Evolutionary conservation across 1,140 invertebrate genomes (phyloP).

Genomic region (Holcopasites calliopsidis): DNA sequence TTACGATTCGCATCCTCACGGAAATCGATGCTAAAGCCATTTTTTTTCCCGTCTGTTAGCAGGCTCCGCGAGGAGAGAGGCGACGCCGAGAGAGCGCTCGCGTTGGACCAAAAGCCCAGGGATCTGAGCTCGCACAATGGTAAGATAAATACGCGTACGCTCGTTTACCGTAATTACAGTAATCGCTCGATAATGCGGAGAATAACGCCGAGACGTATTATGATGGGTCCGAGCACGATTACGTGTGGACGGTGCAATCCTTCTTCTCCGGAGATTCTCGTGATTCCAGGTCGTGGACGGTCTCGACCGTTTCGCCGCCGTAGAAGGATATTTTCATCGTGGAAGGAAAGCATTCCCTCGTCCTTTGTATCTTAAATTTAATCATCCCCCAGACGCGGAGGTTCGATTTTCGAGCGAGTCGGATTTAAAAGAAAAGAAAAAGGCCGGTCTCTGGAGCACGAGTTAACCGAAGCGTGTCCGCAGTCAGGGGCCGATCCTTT

Average conservation of each 20-base stretch:
- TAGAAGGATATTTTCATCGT: too few species aligned
- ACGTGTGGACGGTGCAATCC: background rate
- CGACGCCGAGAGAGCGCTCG: conserved; percentile 87
- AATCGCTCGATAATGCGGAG: conserved; percentile 38
- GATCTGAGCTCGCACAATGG: conserved; percentile 92
- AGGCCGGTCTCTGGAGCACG: background rate
- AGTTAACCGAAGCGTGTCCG: conserved; percentile 22
- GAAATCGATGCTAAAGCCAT: conserved; percentile 62
- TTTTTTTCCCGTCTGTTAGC: conserved; percentile 79
- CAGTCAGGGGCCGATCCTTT: conserved; percentile 36
- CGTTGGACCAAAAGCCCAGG: conserved; percentile 88
- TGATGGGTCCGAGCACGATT: conserved; percentile 3
- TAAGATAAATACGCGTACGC: conserved; percentile 77
- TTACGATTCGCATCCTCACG: conserved; percentile 68
- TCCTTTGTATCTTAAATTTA: too few species aligned
- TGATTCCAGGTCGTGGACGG: background rate
- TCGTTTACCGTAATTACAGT: conserved; percentile 48
- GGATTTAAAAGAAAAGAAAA: background rate
- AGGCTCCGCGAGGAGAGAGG: conserved; percentile 92
- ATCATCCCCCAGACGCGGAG: background rate
- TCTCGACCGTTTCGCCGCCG: background rate
- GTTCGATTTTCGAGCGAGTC: too few species aligned
- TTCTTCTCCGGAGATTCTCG: background rate
- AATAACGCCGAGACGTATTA: conserved; percentile 36
- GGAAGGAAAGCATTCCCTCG: too few species aligned